phyloP scores from a whole-genome alignment of 2,113 vertebrate genomes.

The Pionites leucogaster region DNA sequence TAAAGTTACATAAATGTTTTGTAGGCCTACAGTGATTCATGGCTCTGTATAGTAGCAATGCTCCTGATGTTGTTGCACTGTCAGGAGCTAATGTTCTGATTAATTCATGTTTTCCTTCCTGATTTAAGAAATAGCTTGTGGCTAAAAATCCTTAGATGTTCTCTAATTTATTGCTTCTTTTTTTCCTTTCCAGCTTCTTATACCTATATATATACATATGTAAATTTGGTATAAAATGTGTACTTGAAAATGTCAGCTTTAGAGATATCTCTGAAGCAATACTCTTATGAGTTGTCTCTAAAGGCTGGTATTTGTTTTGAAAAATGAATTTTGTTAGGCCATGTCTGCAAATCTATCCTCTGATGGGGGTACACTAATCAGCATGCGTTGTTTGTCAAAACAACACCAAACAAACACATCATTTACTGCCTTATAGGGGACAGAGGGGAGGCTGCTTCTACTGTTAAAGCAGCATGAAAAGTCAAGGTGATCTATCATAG shows the following conservation, averaged over 20 bases:
- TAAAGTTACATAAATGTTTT: not conserved
- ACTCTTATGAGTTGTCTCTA: not conserved
- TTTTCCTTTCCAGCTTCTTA: not conserved
- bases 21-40: not conserved
- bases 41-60: not conserved
- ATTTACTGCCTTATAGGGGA: not conserved
- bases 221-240: not conserved
- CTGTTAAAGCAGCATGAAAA: not conserved
- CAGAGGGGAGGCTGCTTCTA: not conserved
- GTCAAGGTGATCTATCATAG: not conserved
- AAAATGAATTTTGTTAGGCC: conserved; percentile 20
- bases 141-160: conserved; percentile 19
- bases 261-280: not conserved
- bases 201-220: not conserved
- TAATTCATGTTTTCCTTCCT: conserved; percentile 36
- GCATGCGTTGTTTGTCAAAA: not conserved
- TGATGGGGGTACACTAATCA: not conserved
- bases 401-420: not conserved
- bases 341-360: not conserved
- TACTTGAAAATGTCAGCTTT: conserved; percentile 17
- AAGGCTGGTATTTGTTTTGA: not conserved
- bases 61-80: not conserved
- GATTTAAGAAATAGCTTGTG: conserved; percentile 38
- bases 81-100: conserved; percentile 51
- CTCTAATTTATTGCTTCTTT: conserved; percentile 6